Evolutionary conservation across 2,888 invertebrate species (phyloP).

Genomic region (Mesoligia furuncula): DNA sequence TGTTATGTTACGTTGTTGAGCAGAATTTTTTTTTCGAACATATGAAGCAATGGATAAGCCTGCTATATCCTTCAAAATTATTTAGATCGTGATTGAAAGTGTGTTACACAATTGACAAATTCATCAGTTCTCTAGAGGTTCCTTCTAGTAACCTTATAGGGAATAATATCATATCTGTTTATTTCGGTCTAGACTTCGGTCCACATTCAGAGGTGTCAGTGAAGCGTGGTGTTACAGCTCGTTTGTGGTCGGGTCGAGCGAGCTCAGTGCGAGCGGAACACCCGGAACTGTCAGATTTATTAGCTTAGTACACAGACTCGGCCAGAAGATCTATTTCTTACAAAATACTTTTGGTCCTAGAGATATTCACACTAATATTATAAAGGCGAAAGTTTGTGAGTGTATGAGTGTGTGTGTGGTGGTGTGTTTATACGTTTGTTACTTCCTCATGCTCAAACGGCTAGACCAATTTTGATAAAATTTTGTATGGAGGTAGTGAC

Average conservation of each 20-base stretch:
- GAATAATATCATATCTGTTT: slow-evolving; percentile 3
- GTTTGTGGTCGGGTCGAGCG: slow-evolving; percentile 21
- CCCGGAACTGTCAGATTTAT: slow-evolving; percentile 39
- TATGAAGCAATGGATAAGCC: no score
- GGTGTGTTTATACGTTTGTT: no score
- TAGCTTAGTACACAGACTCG: neutral
- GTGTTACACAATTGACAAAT: neutral
- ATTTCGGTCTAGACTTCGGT: slow-evolving; percentile 14
- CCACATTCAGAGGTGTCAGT: slow-evolving; percentile 18
- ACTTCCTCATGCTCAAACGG: no score
- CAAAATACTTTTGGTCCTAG: neutral
- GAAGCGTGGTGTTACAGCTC: slow-evolving; percentile 32
- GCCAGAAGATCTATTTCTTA: slow-evolving; percentile 29
- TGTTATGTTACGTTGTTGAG: no score
- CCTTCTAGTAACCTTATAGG: neutral
- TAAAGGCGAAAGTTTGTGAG: no score
- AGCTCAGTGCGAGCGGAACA: slow-evolving; percentile 18
- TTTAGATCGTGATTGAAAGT: no score
- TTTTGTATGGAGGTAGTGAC: no score
- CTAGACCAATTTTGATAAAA: no score
- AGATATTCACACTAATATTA: no score
- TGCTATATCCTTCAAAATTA: no score
- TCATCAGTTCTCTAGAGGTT: neutral
- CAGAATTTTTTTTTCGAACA: no score
- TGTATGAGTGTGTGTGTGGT: no score